A percentile compares a stretch with the other conserved stretches of the same genome.
Conservation (phyloP, 1,140 invertebrate genomes). For the Saccostrea echinata region DNA sequence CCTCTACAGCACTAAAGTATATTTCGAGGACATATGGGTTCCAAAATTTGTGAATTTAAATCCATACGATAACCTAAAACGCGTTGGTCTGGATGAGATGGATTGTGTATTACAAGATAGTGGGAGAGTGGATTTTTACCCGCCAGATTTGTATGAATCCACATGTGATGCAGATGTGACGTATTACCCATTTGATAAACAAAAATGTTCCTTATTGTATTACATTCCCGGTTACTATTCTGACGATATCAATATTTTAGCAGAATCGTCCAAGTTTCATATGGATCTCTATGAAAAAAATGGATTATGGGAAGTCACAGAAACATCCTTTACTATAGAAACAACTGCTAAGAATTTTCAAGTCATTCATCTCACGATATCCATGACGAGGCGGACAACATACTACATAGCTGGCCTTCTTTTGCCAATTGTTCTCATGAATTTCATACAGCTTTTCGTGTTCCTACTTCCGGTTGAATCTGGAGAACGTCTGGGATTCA, state of each 20-base stretch:
- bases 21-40: conserved; percentile 31
- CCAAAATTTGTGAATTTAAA: conserved; percentile 45
- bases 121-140: not conserved
- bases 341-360: not conserved
- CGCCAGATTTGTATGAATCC: conserved; percentile 24
- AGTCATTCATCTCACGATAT: not conserved
- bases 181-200: conserved; percentile 54
- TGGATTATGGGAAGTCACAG: conserved; percentile 24
- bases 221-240: not conserved
- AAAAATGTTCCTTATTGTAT: conserved; percentile 39
- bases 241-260: not conserved
- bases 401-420: conserved; percentile 50
- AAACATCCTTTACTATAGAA: not conserved
- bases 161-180: conserved; percentile 50
- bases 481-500: conserved; percentile 47
- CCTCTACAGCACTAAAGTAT: not conserved
- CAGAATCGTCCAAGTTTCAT: not conserved
- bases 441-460: conserved; percentile 46
- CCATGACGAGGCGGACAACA: conserved; percentile 41
- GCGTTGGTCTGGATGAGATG: not conserved
- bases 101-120: not conserved
- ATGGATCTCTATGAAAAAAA: conserved; percentile 1
- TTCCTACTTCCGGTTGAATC: conserved; percentile 52
- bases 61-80: conserved; percentile 18
- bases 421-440: conserved; percentile 50